phyloP scores from a whole-genome alignment of 2,113 vertebrate species.

The Brienomyrus longianalis region DNA sequence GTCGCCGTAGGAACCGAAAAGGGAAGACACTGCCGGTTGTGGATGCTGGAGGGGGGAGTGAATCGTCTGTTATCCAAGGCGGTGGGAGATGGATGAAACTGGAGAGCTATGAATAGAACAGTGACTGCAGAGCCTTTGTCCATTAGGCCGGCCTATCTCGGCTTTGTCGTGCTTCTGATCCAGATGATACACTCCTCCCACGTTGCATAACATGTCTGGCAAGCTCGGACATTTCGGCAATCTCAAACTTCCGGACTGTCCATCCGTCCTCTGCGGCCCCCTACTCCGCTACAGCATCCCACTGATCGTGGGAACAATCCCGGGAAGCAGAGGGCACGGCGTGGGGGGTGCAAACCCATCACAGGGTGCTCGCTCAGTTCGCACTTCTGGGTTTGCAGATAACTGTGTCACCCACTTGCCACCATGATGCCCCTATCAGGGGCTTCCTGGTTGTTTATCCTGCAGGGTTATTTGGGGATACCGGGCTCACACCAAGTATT shows the following conservation, averaged over 20 bases:
- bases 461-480: neutral
- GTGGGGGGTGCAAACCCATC: no score
- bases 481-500: neutral
- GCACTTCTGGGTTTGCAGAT: neutral
- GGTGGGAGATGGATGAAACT: slow-evolving; percentile 7
- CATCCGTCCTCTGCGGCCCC: neutral
- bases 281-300: neutral
- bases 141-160: neutral
- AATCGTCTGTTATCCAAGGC: slow-evolving; percentile 12
- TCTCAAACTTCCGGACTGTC: neutral
- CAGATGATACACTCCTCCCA: neutral
- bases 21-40: neutral
- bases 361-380: no score
- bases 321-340: neutral
- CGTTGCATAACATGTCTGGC: neutral
- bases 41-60: neutral
- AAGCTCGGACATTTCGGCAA: neutral
- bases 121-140: neutral
- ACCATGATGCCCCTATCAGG: neutral
- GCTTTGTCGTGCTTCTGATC: neutral
- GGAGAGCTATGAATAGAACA: neutral
- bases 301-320: neutral
- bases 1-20: neutral
- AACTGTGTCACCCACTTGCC: neutral
- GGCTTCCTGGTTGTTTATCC: neutral